Percentiles rank a stretch among this genome's conserved stretches.
These are phyloP conservation scores for Drosophila diplacantha DNA, from an alignment of 2,888 invertebrate genomes.

Conservation along the genomic window DNA sequence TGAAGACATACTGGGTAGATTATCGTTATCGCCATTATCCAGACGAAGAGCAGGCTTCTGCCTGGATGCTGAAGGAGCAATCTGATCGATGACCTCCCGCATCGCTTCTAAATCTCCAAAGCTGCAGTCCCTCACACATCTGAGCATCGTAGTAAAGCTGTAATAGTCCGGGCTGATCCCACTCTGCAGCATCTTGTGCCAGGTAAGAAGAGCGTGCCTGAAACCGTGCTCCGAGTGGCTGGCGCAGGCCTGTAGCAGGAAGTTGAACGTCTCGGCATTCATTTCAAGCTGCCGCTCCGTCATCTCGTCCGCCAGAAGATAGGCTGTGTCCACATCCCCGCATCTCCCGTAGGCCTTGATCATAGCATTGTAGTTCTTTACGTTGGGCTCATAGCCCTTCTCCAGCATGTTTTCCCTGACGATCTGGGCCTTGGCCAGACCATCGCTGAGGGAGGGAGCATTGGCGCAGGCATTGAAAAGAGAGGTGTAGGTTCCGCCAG, in stretches of 20 bases:
- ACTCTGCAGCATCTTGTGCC: conserved; percentile 87
- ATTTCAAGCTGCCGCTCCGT: conserved; percentile 81
- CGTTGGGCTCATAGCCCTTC: conserved; percentile 84
- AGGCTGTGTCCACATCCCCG: conserved; percentile 87
- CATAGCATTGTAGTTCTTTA: conserved; percentile 90
- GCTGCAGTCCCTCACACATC: conserved; percentile 88
- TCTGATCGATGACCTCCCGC: conserved; percentile 79
- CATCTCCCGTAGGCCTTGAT: conserved; percentile 94
- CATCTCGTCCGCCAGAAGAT: conserved; percentile 92
- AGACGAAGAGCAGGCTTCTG: neutral
- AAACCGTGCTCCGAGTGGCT: conserved; percentile 88
- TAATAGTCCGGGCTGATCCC: conserved; percentile 84
- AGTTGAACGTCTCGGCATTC: conserved; percentile 85
- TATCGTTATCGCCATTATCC: conserved; percentile 1
- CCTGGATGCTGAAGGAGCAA: conserved; percentile 37
- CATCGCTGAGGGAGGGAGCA: conserved; percentile 84
- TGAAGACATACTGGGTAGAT: neutral
- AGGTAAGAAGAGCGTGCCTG: conserved; percentile 82
- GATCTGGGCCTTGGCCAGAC: conserved; percentile 83
- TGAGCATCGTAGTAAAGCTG: conserved; percentile 89
- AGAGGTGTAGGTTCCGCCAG: conserved; percentile 87
- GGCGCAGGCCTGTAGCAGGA: conserved; percentile 90
- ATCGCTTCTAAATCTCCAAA: conserved; percentile 83
- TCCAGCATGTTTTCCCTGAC: conserved; percentile 84
- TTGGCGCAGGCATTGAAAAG: conserved; percentile 93